A percentile compares a stretch with the other conserved stretches of the same genome.
Evolutionary conservation across 2,888 invertebrate species (phyloP).

Genomic region (Caenorhabditis becei): DNA sequence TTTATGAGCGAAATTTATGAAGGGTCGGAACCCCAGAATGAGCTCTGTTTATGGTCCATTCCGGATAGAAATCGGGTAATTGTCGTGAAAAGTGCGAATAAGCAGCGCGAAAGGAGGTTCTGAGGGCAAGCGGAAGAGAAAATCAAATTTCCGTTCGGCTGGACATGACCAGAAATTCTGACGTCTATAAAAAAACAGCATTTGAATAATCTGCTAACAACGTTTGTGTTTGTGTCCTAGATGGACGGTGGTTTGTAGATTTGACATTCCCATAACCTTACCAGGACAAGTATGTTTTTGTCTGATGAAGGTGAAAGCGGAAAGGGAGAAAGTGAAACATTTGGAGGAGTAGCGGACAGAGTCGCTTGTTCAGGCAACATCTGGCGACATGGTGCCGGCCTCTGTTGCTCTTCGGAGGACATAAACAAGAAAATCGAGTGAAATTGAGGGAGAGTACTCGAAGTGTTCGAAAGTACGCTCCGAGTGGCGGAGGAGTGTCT

Average conservation of each 20-base stretch:
- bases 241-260: neutral
- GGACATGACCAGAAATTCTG: neutral
- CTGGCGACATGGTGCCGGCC: slow-evolving; percentile 33
- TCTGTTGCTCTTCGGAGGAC: slow-evolving; percentile 26
- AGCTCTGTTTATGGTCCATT: slow-evolving; percentile 22
- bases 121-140: neutral
- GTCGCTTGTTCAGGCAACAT: slow-evolving; percentile 24
- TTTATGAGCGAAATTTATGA: neutral
- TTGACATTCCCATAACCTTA: slow-evolving; percentile 43
- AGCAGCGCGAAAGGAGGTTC: slow-evolving; percentile 26
- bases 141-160: neutral
- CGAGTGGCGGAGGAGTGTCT: slow-evolving; percentile 17
- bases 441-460: slow-evolving; percentile 6
- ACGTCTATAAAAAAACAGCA: slow-evolving; percentile 8
- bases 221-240: neutral
- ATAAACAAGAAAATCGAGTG: slow-evolving; percentile 37
- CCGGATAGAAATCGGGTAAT: slow-evolving; percentile 15
- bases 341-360: slow-evolving; percentile 10
- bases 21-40: neutral
- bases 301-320: slow-evolving; percentile 3
- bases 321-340: slow-evolving; percentile 41
- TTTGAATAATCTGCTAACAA: neutral
- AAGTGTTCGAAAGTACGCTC: slow-evolving; percentile 19
- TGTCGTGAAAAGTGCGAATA: slow-evolving; percentile 22
- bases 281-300: slow-evolving; percentile 9